Conservation (phyloP, 1,140 invertebrate species). For the Leptinotarsa lineolata region DNA sequence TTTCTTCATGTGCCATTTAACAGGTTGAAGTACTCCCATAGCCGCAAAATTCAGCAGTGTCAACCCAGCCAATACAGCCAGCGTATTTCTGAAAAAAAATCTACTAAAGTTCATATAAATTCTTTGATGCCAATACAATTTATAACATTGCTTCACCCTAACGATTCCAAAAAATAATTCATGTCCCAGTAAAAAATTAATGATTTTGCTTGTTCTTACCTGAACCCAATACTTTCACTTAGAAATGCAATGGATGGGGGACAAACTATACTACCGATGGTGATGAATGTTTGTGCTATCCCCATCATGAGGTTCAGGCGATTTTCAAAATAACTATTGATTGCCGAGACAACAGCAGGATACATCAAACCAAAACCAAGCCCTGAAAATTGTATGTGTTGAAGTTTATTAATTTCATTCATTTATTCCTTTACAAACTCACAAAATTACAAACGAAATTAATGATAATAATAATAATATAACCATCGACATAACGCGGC, state of each 20-base stretch:
- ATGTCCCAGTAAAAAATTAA: no score
- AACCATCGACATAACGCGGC: no score
- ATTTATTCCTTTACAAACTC: no score
- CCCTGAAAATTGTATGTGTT: slow-evolving; percentile 38
- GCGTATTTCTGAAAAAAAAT: slow-evolving; percentile 48
- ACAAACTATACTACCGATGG: slow-evolving; percentile 62
- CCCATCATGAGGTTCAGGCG: slow-evolving; percentile 65
- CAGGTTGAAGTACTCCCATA: slow-evolving; percentile 66
- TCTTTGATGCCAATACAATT: no score
- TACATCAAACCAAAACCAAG: slow-evolving; percentile 64
- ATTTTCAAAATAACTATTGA: slow-evolving; percentile 65
- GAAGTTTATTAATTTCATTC: no score
- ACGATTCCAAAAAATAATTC: no score
- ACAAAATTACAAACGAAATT: no score
- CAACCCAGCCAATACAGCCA: slow-evolving; percentile 66
- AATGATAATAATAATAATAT: no score
- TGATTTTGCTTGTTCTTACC: slow-evolving; percentile 3
- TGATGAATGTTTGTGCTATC: slow-evolving; percentile 63
- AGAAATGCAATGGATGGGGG: slow-evolving; percentile 61
- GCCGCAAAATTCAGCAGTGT: slow-evolving; percentile 66
- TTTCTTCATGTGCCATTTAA: slow-evolving; percentile 70
- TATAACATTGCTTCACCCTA: no score
- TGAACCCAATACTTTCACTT: slow-evolving; percentile 62
- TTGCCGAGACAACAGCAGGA: slow-evolving; percentile 61
- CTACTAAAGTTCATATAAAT: no score